Conservation (phyloP, 2,113 vertebrate genomes). For the Hippopotamus amphibius region DNA sequence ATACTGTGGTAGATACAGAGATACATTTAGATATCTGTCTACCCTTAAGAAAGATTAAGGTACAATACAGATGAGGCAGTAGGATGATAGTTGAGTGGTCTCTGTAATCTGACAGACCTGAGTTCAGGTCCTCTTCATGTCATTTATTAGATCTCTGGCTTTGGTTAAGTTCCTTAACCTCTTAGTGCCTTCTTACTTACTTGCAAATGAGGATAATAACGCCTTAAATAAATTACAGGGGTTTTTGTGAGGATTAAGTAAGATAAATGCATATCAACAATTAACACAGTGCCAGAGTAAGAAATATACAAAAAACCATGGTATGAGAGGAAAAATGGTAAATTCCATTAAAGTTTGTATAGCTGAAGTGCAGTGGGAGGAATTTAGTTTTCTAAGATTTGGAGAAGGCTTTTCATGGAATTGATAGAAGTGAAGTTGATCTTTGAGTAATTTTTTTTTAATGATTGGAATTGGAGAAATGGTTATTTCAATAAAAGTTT, state of each 20-base stretch:
- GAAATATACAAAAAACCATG: background rate
- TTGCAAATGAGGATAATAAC: background rate
- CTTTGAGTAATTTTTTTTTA: background rate
- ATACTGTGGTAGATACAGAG: background rate
- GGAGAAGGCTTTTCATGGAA: background rate
- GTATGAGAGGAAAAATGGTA: background rate
- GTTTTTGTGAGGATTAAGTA: background rate
- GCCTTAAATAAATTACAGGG: background rate
- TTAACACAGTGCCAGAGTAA: background rate
- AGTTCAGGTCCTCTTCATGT: background rate
- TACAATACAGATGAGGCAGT: background rate
- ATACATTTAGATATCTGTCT: background rate
- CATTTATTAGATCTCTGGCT: background rate
- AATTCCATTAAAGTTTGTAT: background rate
- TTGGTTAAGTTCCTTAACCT: background rate
- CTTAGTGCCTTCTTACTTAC: background rate
- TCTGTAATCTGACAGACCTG: background rate
- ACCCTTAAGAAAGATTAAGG: background rate
- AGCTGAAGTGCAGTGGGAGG: background rate
- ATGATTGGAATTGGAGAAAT: background rate
- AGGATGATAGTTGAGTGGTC: background rate
- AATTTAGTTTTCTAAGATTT: slow-evolving; percentile 20
- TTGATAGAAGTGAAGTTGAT: background rate
- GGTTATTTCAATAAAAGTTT: too few relatives aligned
- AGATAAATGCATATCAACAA: background rate